phyloP scores from a whole-genome alignment of 2,888 invertebrate genomes.

The Furcula furcula region DNA sequence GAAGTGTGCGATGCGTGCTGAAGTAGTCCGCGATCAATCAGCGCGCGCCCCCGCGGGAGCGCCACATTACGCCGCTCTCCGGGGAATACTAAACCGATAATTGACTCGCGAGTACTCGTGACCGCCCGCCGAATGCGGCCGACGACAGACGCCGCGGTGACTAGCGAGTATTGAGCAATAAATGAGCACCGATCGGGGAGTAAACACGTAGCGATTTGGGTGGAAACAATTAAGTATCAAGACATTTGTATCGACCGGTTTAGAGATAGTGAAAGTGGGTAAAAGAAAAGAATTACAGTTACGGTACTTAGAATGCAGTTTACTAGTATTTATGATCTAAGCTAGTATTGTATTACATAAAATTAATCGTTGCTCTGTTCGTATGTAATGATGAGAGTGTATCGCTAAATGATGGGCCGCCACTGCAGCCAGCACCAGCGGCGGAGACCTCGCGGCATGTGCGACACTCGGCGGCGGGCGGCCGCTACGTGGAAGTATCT shows the following conservation, averaged over 20 bases:
- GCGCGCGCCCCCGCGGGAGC: conserved; percentile 6
- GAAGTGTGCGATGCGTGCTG: conserved; percentile 3
- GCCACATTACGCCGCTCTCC: conserved; percentile 15
- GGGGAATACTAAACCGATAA: conserved; percentile 38
- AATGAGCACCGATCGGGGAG: conserved; percentile 22
- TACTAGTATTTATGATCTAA: no score
- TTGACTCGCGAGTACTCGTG: conserved; percentile 21
- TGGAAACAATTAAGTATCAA: conserved; percentile 18
- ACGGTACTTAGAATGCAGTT: conserved; percentile 4
- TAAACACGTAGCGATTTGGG: conserved; percentile 22
- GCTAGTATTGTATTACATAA: conserved; percentile 26
- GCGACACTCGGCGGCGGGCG: no score
- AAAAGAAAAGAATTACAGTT: conserved; percentile 17
- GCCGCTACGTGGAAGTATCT: no score
- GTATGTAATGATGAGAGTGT: conserved; percentile 29
- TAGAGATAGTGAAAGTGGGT: conserved; percentile 1
- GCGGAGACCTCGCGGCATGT: conserved; percentile 10
- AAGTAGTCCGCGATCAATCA: conserved; percentile 7
- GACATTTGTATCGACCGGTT: conserved; percentile 11
- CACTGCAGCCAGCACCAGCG: conserved; percentile 19
- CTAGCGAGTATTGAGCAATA: conserved; percentile 35
- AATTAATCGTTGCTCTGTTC: conserved; percentile 21
- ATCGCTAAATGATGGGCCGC: conserved; percentile 28
- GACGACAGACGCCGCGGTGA: conserved; percentile 12
- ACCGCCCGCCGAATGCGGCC: background rate